These are phyloP conservation scores for Papilio dardanus DNA, from an alignment of 1,140 invertebrate genomes.

Conservation along the genomic window DNA sequence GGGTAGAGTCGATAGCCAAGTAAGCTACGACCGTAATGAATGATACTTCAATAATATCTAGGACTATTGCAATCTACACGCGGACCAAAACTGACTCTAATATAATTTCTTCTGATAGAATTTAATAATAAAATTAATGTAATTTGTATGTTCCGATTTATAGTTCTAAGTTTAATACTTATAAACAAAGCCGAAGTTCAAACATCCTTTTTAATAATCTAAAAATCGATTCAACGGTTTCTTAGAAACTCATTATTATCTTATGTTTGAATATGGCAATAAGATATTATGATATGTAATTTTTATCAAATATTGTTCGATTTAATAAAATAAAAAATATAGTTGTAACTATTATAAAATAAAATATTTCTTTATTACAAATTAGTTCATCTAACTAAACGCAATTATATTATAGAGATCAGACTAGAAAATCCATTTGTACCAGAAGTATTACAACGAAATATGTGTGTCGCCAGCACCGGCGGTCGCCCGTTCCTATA, in stretches of 20 bases:
- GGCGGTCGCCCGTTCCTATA: slow-evolving; percentile 63
- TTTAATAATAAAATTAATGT: not conserved
- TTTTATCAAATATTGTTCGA: slow-evolving; percentile 39
- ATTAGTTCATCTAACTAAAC: slow-evolving; percentile 36
- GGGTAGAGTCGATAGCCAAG: slow-evolving; percentile 42
- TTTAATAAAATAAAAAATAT: slow-evolving; percentile 1
- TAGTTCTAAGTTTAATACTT: not conserved
- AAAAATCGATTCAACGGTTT: not conserved
- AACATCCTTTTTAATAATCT: not conserved
- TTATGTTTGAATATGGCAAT: slow-evolving; percentile 60
- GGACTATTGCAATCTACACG: slow-evolving; percentile 45
- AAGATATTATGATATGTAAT: slow-evolving; percentile 69
- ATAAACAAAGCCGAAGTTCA: not conserved
- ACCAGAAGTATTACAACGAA: slow-evolving; percentile 65
- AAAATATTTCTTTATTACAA: slow-evolving; percentile 30
- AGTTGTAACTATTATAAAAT: not conserved
- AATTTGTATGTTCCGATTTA: not conserved
- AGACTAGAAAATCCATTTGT: slow-evolving; percentile 67
- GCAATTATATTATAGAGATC: slow-evolving; percentile 37
- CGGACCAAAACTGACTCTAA: slow-evolving; percentile 20
- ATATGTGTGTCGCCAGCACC: slow-evolving; percentile 68
- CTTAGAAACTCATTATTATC: slow-evolving; percentile 19
- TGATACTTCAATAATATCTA: slow-evolving; percentile 39
- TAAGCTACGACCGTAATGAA: slow-evolving; percentile 45
- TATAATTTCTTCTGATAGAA: slow-evolving; percentile 11